Base-by-base conservation (phyloP, 2,797 vertebrate genomes). In the Sebastes cheni region DNA sequence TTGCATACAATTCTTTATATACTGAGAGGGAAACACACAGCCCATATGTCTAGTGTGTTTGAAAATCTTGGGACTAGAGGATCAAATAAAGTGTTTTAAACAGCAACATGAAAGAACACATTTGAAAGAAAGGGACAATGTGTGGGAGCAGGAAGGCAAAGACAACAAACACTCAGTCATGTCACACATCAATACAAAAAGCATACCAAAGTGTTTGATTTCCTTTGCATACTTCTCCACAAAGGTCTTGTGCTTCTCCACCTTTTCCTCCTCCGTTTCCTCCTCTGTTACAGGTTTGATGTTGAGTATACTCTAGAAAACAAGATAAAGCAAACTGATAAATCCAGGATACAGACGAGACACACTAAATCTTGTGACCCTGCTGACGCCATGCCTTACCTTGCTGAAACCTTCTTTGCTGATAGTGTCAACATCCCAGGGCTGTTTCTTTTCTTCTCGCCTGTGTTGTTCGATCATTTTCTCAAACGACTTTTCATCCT, bases 361-460 rank as follows among this genome's bases (percentile, higher is more conserved):
- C 18, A 6, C 10, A 11, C 2, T 1, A 14, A 22, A 70, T 16
- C 5, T 8, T 20, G 18, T 1, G 16, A 12, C 13, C 30, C 23
- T 5, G 5, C 1, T 18, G 42, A 52, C 18, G 14, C 1, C 18
- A 3, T 9, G 12, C 2, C 84, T 23, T 70, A 98, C 97, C 96
- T 97, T 99, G 90, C 96, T 98, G 91, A 98, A 99, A 1, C 97
- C 97, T 0, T 98, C 97, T 66, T 95, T 98, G 95, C 97, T 96
- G 81, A 98, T 96, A 0, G 96, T 98, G 86, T 98, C 97, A 2
- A 98, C 96, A 0, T 98, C 97, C 98, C 98, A 98, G 2, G 98
- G 97, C 92, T 95, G 93, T 80, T 86, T 97, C 91, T 96, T 97
- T 85, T 96, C 96, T 77, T 98, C 96, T 52, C 89, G 93, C 23